A percentile compares a stretch with the other conserved stretches of the same genome.
These are phyloP conservation scores for Epiperipatus broadwayi DNA, from an alignment of 2,888 invertebrate genomes.

Conservation along the genomic window DNA sequence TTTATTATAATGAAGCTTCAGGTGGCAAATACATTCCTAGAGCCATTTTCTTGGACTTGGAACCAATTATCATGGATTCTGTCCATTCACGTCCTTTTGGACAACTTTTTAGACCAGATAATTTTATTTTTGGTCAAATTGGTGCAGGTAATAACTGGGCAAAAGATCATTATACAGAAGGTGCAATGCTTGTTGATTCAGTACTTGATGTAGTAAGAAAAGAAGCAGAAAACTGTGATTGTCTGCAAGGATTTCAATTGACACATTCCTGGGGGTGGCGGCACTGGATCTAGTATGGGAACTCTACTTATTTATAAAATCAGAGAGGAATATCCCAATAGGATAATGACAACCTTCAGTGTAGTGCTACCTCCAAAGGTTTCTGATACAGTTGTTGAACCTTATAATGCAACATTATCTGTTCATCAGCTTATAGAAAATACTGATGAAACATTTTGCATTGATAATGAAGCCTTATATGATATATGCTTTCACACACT, in stretches of 20 bases:
- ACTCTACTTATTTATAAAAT: slow-evolving; percentile 61
- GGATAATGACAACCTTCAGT: slow-evolving; percentile 60
- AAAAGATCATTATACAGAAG: no score
- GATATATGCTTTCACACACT: slow-evolving; percentile 53
- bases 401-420: slow-evolving; percentile 42
- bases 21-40: no score
- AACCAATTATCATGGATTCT: no score
- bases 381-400: slow-evolving; percentile 53
- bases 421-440: slow-evolving; percentile 36
- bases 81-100: no score
- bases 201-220: no score
- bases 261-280: slow-evolving; percentile 64
- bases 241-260: slow-evolving; percentile 37
- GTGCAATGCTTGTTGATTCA: no score
- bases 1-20: no score
- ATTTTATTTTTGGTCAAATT: no score
- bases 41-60: no score
- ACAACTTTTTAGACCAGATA: no score
- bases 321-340: slow-evolving; percentile 62
- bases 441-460: slow-evolving; percentile 36
- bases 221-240: no score
- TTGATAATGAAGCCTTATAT: slow-evolving; percentile 53
- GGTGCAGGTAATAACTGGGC: no score
- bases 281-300: slow-evolving; percentile 61
- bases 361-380: slow-evolving; percentile 61